Evolutionary conservation across 2,113 vertebrate genomes (phyloP).

Genomic region (Cinclus cinclus): DNA sequence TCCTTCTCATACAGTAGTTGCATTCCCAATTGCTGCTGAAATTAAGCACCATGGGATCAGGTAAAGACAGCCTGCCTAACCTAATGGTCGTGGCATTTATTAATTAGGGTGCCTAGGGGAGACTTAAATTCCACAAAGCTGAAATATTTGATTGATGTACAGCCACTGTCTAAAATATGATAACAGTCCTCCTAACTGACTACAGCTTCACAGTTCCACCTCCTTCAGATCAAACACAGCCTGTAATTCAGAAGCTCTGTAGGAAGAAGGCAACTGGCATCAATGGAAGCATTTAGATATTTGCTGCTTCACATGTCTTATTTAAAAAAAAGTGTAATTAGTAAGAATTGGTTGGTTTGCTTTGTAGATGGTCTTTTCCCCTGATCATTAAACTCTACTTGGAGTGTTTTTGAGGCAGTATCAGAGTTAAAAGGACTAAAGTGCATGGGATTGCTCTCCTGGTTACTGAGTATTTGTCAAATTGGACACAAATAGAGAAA

Average conservation of each 20-base stretch:
- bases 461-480: not conserved
- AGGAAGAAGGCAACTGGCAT: not conserved
- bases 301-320: not conserved
- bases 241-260: not conserved
- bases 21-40: not conserved
- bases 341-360: not conserved
- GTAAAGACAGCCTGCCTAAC: not conserved
- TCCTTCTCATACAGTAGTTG: not conserved
- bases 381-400: not conserved
- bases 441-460: not conserved
- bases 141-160: not conserved
- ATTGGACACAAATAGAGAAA: not conserved
- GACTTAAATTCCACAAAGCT: not conserved
- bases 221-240: not conserved
- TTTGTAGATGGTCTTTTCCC: not conserved
- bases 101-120: not conserved
- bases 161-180: not conserved
- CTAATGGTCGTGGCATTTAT: not conserved
- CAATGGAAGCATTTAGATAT: not conserved
- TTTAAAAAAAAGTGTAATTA: not conserved
- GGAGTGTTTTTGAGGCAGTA: not conserved
- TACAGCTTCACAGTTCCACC: not conserved
- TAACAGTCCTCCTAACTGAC: not conserved
- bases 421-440: not conserved
- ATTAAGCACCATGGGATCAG: not conserved